A percentile compares a stretch with the other conserved stretches of the same genome.
These are phyloP conservation scores for Lutraria lutraria DNA, from an alignment of 2,888 invertebrate genomes.

Conservation along the genomic window DNA sequence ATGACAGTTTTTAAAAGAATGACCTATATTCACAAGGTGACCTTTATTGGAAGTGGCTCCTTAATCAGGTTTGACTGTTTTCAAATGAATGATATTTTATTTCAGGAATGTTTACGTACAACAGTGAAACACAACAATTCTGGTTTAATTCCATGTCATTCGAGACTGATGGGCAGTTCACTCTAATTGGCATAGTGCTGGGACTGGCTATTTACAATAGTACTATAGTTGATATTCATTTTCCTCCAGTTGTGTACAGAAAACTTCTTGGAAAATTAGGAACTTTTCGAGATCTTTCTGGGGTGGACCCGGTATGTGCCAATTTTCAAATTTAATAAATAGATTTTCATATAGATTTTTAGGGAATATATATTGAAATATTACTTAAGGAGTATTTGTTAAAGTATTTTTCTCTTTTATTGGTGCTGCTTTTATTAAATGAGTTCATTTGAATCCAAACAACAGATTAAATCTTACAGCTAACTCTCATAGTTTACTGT, in stretches of 20 bases:
- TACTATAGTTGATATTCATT: constrained; percentile 96
- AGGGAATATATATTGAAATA: background rate
- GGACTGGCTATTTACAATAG: constrained; percentile 98
- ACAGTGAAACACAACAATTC: constrained; percentile 89
- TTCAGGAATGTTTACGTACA: constrained; percentile 88
- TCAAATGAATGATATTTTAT: background rate
- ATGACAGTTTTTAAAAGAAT: too few relatives aligned
- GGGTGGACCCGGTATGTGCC: constrained; percentile 93
- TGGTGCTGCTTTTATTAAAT: too few relatives aligned
- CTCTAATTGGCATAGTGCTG: constrained; percentile 96
- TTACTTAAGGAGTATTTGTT: background rate
- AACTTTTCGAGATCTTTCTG: constrained; percentile 94
- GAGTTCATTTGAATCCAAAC: too few relatives aligned
- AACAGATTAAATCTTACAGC: too few relatives aligned
- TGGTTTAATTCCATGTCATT: constrained; percentile 98
- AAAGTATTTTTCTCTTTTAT: background rate
- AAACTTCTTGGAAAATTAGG: constrained; percentile 96
- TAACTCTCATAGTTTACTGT: too few relatives aligned
- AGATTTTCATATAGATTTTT: background rate
- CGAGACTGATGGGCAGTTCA: constrained; percentile 97
- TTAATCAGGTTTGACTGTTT: background rate
- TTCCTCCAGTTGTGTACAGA: constrained; percentile 97
- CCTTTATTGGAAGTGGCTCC: too few relatives aligned
- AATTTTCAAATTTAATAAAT: background rate
- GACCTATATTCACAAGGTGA: too few relatives aligned